A percentile compares a stretch with the other conserved stretches of the same genome.
Conservation (phyloP, 2,113 vertebrate genomes). For the Paratilapia polleni region DNA sequence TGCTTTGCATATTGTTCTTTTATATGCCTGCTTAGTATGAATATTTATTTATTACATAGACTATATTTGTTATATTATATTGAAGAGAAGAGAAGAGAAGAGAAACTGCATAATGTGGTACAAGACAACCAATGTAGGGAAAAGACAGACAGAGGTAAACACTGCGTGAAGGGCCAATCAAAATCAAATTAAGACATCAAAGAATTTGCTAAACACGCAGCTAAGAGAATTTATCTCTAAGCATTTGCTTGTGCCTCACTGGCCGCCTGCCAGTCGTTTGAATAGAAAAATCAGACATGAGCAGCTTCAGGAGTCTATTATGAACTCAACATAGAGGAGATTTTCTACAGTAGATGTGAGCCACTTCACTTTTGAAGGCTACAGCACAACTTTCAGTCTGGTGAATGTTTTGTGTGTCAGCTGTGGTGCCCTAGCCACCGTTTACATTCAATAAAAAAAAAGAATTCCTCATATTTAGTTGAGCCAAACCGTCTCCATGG, state of each 20-base stretch:
- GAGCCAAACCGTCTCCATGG: constrained; percentile 67
- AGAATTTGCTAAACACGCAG: not conserved
- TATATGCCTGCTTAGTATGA: not conserved
- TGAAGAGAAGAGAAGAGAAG: not conserved
- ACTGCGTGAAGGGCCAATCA: constrained; percentile 15
- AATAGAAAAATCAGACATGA: not conserved
- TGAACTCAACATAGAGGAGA: not conserved
- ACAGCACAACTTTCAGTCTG: constrained; percentile 8
- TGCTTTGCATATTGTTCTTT: not conserved
- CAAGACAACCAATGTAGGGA: not conserved
- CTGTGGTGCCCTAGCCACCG: constrained; percentile 18
- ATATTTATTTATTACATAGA: not conserved
- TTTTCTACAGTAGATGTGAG: not conserved
- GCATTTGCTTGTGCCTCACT: constrained; percentile 3
- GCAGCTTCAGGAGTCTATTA: not conserved
- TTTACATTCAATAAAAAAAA: constrained; percentile 59
- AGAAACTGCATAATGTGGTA: no score
- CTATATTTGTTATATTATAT: not conserved
- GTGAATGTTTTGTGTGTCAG: not conserved
- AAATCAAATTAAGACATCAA: constrained; percentile 51
- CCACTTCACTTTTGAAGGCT: not conserved
- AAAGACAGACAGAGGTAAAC: not conserved
- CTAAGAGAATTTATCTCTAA: constrained; percentile 18
- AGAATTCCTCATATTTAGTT: constrained; percentile 12
- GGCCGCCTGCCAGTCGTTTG: constrained; percentile 12